Conservation (phyloP, 2,888 invertebrate species). For the Calameuta pallipes region DNA sequence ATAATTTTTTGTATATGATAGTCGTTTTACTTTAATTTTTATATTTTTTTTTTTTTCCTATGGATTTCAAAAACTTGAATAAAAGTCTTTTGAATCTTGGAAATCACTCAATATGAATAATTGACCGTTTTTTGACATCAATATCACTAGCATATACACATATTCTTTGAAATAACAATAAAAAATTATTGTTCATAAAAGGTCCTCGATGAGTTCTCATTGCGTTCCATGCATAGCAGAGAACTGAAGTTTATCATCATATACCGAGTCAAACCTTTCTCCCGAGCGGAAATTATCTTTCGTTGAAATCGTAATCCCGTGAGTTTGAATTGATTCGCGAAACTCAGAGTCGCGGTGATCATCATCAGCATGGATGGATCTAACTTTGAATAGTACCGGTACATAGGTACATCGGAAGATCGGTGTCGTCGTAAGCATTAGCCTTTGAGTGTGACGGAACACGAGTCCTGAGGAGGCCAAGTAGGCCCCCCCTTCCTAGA, state of each 20-base stretch:
- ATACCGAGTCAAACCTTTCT: not conserved
- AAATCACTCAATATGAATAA: not conserved
- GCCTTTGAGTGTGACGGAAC: not conserved
- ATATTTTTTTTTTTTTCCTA: not conserved
- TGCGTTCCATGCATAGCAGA: not conserved
- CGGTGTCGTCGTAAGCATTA: not conserved
- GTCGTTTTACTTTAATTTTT: not conserved
- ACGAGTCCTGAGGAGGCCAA: constrained; percentile 30
- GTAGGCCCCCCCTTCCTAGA: constrained; percentile 52
- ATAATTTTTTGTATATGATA: not conserved
- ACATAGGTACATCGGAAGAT: not conserved
- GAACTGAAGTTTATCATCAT: not conserved
- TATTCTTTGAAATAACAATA: not conserved
- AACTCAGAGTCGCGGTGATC: not conserved
- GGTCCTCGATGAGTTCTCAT: not conserved
- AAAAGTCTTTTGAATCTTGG: not conserved
- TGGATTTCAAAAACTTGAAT: not conserved
- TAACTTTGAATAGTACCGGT: not conserved
- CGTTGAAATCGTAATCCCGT: not conserved
- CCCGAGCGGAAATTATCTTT: not conserved
- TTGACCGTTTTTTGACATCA: not conserved
- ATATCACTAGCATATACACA: not conserved
- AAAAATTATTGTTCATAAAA: not conserved
- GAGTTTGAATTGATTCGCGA: not conserved
- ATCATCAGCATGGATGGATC: not conserved